phyloP scores from a whole-genome alignment of 2,113 vertebrate genomes.

The Pionites leucogaster region DNA sequence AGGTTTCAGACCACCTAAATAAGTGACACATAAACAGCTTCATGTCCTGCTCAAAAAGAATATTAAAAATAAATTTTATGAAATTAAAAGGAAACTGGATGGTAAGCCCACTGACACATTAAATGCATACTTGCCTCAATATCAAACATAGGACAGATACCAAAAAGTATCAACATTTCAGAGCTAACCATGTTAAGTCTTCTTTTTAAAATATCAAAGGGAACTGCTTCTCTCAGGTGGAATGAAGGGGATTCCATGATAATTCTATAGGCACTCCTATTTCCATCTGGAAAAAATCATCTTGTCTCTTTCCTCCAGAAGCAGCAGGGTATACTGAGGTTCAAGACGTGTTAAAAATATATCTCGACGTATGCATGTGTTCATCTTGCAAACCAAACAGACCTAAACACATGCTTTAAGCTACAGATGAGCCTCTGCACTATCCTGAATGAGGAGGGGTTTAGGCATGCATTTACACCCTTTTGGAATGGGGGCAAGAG shows the following conservation, averaged over 20 bases:
- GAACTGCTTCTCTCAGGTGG: background rate
- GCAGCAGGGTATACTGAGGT: fast-evolving
- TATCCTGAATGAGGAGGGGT: background rate
- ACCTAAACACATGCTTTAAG: background rate
- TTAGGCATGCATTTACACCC: background rate
- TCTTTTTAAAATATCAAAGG: background rate
- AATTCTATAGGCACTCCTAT: background rate
- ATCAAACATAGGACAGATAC: background rate
- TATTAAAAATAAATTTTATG: background rate
- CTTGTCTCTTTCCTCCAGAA: background rate
- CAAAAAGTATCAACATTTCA: background rate
- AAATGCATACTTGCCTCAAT: background rate
- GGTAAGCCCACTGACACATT: background rate
- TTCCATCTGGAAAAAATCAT: background rate
- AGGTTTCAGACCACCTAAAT: background rate
- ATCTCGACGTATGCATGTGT: background rate
- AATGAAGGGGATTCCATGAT: background rate
- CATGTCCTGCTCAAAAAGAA: background rate
- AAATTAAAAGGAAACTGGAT: background rate
- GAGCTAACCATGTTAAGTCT: background rate
- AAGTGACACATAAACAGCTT: background rate
- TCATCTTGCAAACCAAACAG: background rate
- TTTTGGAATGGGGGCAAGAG: background rate
- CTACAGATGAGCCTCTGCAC: background rate
- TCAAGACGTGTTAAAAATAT: background rate